phyloP scores from a whole-genome alignment of 2,888 invertebrate genomes.

The Paralinhomoeus sp. region DNA sequence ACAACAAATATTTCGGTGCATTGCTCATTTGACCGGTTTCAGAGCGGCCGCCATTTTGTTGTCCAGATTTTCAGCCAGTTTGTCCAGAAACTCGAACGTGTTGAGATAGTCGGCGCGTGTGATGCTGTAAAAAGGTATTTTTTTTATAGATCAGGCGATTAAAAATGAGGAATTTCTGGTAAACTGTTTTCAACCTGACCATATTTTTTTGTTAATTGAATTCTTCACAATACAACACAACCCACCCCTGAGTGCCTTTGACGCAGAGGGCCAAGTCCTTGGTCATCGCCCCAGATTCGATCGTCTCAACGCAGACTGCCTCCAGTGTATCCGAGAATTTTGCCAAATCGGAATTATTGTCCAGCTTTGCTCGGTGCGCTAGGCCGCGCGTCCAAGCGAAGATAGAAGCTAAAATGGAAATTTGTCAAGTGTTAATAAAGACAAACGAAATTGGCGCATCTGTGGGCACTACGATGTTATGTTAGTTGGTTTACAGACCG shows the following conservation, averaged over 20 bases:
- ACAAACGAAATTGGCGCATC: too few relatives aligned
- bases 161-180: too few relatives aligned
- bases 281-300: constrained; percentile 82
- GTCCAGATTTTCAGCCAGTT: constrained; percentile 61
- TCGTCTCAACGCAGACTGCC: constrained; percentile 66
- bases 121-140: constrained; percentile 31
- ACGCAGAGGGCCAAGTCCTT: constrained; percentile 95
- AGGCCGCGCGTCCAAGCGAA: constrained; percentile 94
- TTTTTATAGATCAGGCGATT: too few relatives aligned
- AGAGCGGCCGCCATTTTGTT: constrained; percentile 18
- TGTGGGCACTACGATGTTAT: background rate
- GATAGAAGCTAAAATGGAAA: constrained; percentile 53
- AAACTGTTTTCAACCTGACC: too few relatives aligned
- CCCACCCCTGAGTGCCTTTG: constrained; percentile 58
- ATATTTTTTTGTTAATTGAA: too few relatives aligned
- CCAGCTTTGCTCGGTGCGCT: constrained; percentile 74
- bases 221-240: too few relatives aligned
- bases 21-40: too few relatives aligned
- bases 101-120: constrained; percentile 64
- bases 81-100: constrained; percentile 88
- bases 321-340: constrained; percentile 55
- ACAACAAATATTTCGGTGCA: too few relatives aligned
- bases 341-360: constrained; percentile 50
- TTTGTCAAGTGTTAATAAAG: too few relatives aligned
- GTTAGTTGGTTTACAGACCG: constrained; percentile 4